Percentiles rank a stretch among this genome's conserved stretches.
Conservation (phyloP, 1,140 invertebrate genomes). For the Lepidurus apus region DNA sequence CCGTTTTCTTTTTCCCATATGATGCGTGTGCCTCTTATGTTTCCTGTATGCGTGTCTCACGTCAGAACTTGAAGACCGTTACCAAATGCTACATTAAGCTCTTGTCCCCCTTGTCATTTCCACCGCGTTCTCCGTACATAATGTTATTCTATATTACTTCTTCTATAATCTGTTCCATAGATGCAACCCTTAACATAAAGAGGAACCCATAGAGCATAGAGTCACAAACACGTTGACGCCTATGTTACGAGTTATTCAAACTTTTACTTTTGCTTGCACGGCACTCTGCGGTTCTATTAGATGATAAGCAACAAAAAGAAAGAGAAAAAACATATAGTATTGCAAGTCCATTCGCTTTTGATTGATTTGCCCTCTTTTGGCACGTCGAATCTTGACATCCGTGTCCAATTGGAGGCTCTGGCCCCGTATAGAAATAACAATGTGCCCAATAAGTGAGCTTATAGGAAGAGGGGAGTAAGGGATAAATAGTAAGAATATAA, state of each 20-base stretch:
- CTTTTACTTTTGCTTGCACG: too few relatives aligned
- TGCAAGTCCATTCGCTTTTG: background rate
- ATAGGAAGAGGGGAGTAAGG: background rate
- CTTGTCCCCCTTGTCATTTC: background rate
- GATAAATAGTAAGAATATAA: background rate
- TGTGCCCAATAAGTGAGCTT: constrained; percentile 10
- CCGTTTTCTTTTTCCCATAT: too few relatives aligned
- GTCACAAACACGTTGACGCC: too few relatives aligned
- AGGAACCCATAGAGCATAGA: background rate
- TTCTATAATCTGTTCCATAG: background rate
- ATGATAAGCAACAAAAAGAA: background rate
- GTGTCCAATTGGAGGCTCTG: background rate
- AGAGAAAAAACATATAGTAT: background rate
- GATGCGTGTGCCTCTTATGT: too few relatives aligned
- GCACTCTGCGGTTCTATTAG: background rate
- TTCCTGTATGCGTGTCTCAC: background rate
- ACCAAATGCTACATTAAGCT: constrained; percentile 7
- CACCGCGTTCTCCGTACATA: background rate
- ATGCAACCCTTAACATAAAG: background rate
- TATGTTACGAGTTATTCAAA: too few relatives aligned
- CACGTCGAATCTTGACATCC: background rate
- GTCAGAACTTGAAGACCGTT: constrained; percentile 16
- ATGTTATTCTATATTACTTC: background rate
- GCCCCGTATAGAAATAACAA: background rate
- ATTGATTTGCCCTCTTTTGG: background rate